Conservation (phyloP, 2,113 vertebrate species). For the Coptodon bakossiorum region DNA sequence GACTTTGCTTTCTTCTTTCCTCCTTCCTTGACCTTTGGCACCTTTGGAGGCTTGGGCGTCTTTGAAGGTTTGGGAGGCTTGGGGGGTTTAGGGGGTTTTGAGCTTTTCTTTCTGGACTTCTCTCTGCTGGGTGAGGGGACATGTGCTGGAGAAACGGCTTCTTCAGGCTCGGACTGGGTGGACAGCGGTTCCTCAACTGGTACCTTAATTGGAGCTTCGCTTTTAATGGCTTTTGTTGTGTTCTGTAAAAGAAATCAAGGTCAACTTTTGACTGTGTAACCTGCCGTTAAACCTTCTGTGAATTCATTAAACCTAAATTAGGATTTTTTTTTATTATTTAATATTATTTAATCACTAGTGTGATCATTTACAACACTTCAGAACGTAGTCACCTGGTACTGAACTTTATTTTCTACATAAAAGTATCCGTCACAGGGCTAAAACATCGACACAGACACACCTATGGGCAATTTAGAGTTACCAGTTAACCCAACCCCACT, state of each 20-base stretch:
- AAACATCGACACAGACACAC: background rate
- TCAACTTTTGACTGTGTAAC: background rate
- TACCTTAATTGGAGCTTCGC: conserved; percentile 75
- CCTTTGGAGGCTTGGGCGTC: conserved; percentile 78
- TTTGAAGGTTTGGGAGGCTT: conserved; percentile 82
- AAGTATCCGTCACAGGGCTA: background rate
- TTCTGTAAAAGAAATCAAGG: conserved; percentile 67
- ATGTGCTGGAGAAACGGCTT: conserved; percentile 73
- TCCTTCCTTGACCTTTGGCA: conserved; percentile 86
- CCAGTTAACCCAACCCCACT: background rate
- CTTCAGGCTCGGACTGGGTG: conserved; percentile 77
- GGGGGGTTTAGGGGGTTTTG: conserved; percentile 75
- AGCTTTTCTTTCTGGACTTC: conserved; percentile 68
- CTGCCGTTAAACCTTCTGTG: background rate
- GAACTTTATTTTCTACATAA: background rate
- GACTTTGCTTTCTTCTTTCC: conserved; percentile 92
- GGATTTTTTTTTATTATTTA: background rate
- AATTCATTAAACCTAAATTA: background rate
- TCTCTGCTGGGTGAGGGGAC: conserved; percentile 67
- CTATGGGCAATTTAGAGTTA: background rate
- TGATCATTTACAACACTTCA: background rate
- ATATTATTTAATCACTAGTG: background rate
- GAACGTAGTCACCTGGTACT: background rate
- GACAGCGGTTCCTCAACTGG: conserved; percentile 77
- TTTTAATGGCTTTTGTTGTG: conserved; percentile 86